phyloP scores from a whole-genome alignment of 2,113 vertebrate genomes.

The Petrocephalus zakoni region DNA sequence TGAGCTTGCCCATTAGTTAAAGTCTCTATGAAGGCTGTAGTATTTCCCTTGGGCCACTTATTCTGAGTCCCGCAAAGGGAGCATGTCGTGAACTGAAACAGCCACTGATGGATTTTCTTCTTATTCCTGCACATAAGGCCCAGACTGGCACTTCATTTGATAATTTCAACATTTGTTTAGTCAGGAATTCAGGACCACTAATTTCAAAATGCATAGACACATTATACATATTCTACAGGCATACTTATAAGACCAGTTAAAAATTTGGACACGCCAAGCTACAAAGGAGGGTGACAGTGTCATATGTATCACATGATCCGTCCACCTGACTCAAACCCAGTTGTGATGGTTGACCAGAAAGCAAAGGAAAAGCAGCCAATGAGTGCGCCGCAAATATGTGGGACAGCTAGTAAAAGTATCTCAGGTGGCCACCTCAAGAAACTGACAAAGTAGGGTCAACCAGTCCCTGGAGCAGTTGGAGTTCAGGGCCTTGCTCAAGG shows the following conservation, averaged over 20 bases:
- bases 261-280: background rate
- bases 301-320: background rate
- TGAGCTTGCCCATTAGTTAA: slow-evolving; percentile 6
- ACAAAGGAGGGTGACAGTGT: background rate
- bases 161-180: background rate
- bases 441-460: background rate
- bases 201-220: background rate
- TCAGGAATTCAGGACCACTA: background rate
- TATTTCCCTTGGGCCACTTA: slow-evolving; percentile 22
- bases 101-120: background rate
- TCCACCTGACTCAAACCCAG: background rate
- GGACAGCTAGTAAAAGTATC: background rate
- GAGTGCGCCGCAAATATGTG: background rate
- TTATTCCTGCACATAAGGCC: background rate
- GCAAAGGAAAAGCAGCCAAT: background rate
- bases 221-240: background rate
- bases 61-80: slow-evolving; percentile 22
- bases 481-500: background rate
- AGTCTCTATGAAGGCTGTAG: background rate
- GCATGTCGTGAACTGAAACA: background rate
- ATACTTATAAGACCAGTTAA: background rate
- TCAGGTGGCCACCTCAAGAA: background rate
- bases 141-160: background rate
- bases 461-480: background rate
- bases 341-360: background rate